These are phyloP conservation scores for Hystrix brachyura DNA, from an alignment of 2,113 vertebrate species.

Conservation along the genomic window DNA sequence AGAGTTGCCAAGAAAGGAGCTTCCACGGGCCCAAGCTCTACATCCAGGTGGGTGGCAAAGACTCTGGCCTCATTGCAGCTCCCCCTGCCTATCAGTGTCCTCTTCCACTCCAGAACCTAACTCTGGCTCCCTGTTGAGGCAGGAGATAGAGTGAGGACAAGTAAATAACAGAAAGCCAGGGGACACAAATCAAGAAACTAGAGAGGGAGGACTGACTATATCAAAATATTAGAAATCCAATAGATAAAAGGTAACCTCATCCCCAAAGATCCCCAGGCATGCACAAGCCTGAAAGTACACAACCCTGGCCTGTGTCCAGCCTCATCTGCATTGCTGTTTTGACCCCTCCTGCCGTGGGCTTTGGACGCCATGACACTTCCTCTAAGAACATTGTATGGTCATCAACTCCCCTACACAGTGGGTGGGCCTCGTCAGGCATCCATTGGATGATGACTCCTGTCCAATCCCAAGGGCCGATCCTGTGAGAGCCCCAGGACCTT, in stretches of 20 bases:
- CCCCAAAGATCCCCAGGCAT: neutral
- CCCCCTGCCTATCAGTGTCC: neutral
- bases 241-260: neutral
- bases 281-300: neutral
- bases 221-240: neutral
- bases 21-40: too few species aligned
- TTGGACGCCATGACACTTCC: neutral
- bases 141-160: neutral
- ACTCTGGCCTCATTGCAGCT: neutral
- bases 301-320: neutral
- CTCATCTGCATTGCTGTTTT: neutral
- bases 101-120: neutral
- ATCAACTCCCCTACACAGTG: too few species aligned
- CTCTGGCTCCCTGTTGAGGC: neutral
- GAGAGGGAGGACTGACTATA: neutral
- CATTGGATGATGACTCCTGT: neutral
- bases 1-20: neutral
- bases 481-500: neutral
- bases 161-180: neutral
- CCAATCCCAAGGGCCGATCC: neutral
- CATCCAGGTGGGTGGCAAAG: rapidly evolving
- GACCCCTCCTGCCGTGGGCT: too few species aligned
- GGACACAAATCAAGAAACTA: neutral
- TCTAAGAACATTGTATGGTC: neutral
- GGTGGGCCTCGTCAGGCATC: neutral